A percentile compares a stretch with the other conserved stretches of the same genome.
phyloP scores from a whole-genome alignment of 1,140 invertebrate genomes.

The Caenorhabditis remanei region DNA sequence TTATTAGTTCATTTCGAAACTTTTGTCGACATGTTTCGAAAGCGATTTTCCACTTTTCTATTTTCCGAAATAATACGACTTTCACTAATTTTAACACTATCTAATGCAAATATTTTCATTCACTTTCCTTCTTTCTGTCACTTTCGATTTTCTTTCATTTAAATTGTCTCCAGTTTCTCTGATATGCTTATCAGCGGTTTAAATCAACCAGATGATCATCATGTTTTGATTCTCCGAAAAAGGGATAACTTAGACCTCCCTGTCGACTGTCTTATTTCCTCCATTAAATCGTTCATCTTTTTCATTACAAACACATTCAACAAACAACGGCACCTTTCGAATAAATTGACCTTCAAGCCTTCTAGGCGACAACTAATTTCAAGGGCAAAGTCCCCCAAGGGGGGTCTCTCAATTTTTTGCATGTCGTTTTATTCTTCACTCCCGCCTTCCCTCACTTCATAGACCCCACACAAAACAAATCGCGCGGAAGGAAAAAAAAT shows the following conservation, averaged over 20 bases:
- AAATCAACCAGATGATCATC: slow-evolving; percentile 18
- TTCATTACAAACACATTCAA: slow-evolving; percentile 38
- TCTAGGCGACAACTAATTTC: slow-evolving; percentile 54
- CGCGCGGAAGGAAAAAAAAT: slow-evolving; percentile 7
- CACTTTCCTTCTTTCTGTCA: slow-evolving; percentile 22
- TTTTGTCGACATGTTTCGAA: background rate
- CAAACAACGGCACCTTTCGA: slow-evolving; percentile 44
- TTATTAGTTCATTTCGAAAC: slow-evolving; percentile 39
- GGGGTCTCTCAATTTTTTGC: slow-evolving; percentile 25
- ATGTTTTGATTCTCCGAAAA: background rate
- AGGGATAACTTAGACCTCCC: slow-evolving; percentile 30
- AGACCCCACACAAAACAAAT: slow-evolving; percentile 37
- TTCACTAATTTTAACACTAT: slow-evolving; percentile 27
- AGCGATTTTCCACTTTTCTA: background rate
- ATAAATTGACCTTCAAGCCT: slow-evolving; percentile 49
- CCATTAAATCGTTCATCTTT: background rate
- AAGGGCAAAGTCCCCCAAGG: slow-evolving; percentile 18
- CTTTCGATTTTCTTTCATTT: background rate
- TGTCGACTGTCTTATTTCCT: background rate
- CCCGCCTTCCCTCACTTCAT: background rate
- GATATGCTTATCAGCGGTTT: slow-evolving; percentile 14
- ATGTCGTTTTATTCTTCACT: slow-evolving; percentile 1
- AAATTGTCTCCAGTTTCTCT: background rate
- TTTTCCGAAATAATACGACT: background rate
- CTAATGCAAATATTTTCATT: slow-evolving; percentile 48